These are phyloP conservation scores for Cerastis rubricosa DNA, from an alignment of 2,888 invertebrate genomes.

Conservation along the genomic window DNA sequence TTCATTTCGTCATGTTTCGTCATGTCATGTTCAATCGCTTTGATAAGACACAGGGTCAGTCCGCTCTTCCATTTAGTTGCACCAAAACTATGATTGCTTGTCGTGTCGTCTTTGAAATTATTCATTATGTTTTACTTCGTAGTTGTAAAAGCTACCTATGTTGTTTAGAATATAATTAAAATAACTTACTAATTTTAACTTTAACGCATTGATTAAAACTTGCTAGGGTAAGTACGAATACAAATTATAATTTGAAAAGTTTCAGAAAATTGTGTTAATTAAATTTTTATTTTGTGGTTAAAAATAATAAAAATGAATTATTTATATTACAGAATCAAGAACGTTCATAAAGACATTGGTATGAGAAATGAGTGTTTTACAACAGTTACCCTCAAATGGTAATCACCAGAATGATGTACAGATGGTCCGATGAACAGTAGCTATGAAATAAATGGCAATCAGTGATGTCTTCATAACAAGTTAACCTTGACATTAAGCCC, in stretches of 20 bases:
- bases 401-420: neutral
- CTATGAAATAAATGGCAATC: neutral
- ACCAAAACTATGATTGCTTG: neutral
- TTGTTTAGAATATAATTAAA: conserved; percentile 39
- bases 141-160: conserved; percentile 7
- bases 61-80: neutral
- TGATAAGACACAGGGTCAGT: neutral
- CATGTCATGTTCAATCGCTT: no score
- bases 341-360: neutral
- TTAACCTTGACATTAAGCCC: neutral
- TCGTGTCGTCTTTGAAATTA: neutral
- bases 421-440: neutral
- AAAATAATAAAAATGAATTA: neutral
- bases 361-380: neutral
- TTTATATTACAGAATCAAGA: neutral
- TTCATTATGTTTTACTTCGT: neutral
- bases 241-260: conserved; percentile 49
- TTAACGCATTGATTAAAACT: conserved; percentile 54
- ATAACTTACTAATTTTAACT: conserved; percentile 45
- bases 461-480: neutral
- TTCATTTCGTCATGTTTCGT: no score
- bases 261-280: conserved; percentile 18
- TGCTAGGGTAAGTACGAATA: conserved; percentile 27
- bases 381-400: neutral
- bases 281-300: neutral